Evolutionary conservation across 1,140 invertebrate species (phyloP).

Genomic region (Zaprionus ghesquierei): DNA sequence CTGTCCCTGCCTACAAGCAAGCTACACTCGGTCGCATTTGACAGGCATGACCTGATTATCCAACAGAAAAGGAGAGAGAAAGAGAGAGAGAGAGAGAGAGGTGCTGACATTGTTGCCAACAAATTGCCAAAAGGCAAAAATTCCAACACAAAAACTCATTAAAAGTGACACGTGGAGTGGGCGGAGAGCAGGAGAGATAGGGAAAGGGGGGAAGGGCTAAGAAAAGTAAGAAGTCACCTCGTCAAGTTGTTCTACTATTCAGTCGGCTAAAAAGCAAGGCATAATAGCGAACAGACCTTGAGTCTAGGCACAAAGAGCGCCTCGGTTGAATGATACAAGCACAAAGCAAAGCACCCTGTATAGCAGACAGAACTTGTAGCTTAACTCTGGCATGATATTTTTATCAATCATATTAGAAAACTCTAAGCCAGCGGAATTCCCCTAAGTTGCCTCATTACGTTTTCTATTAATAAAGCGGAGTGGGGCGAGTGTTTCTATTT

Average conservation of each 20-base stretch:
- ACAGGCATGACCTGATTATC: constrained; percentile 52
- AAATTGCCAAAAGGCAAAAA: constrained; percentile 44
- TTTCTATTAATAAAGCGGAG: constrained; percentile 13
- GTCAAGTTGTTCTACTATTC: not conserved
- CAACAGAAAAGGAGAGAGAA: not conserved
- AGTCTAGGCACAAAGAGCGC: not conserved
- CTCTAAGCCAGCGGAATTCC: constrained; percentile 1
- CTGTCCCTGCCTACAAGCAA: not conserved
- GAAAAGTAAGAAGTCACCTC: constrained; percentile 9
- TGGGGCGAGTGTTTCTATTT: not conserved
- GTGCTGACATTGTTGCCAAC: constrained; percentile 62
- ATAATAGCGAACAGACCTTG: not conserved
- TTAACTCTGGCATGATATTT: not conserved
- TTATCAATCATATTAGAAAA: constrained; percentile 4
- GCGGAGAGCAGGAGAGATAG: not conserved
- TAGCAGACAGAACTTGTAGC: not conserved
- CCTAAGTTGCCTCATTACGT: constrained; percentile 4
- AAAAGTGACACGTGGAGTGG: constrained; percentile 50
- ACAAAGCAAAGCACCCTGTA: not conserved
- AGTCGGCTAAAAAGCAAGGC: not conserved
- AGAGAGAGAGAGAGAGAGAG: constrained; percentile 19
- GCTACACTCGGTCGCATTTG: constrained; percentile 4
- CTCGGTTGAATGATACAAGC: not conserved
- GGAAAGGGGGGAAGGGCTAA: not conserved
- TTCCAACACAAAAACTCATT: constrained; percentile 59